Conservation (phyloP, 2,888 invertebrate genomes). For the Drosophila emarginata region DNA sequence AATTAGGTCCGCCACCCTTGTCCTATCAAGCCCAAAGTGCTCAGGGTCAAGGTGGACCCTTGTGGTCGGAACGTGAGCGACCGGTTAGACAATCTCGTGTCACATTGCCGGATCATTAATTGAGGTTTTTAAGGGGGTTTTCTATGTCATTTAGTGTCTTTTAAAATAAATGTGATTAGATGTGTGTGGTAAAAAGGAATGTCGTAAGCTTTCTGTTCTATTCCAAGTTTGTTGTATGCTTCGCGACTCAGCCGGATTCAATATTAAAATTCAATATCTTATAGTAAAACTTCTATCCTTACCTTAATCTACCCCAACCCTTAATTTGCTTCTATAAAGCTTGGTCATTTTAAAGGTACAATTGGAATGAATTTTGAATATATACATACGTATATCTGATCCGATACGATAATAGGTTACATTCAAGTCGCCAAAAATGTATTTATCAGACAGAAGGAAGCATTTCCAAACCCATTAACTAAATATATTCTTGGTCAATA, state of each 20-base stretch:
- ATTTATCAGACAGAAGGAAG: no score
- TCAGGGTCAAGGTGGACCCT: conserved; percentile 37
- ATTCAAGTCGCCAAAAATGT: conserved; percentile 5
- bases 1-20: conserved; percentile 62
- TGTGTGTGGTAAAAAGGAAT: not conserved
- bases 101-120: conserved; percentile 82
- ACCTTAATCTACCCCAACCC: not conserved
- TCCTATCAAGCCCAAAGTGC: conserved; percentile 68
- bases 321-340: not conserved
- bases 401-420: no score
- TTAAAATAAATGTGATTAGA: not conserved
- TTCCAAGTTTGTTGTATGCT: not conserved
- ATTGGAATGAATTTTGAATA: not conserved
- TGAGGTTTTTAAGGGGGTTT: not conserved
- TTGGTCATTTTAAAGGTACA: not conserved
- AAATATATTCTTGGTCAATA: no score
- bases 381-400: conserved; percentile 20
- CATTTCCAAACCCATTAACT: no score
- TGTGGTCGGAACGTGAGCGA: conserved; percentile 64
- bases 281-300: not conserved
- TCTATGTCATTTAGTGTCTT: conserved; percentile 1
- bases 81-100: conserved; percentile 62
- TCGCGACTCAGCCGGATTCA: not conserved
- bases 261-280: not conserved
- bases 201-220: not conserved